Evolutionary conservation across 1,140 invertebrate genomes (phyloP), one percentile per base, ranked within the genome.

Genomic region (Lordiphosa stackelbergi): DNA sequence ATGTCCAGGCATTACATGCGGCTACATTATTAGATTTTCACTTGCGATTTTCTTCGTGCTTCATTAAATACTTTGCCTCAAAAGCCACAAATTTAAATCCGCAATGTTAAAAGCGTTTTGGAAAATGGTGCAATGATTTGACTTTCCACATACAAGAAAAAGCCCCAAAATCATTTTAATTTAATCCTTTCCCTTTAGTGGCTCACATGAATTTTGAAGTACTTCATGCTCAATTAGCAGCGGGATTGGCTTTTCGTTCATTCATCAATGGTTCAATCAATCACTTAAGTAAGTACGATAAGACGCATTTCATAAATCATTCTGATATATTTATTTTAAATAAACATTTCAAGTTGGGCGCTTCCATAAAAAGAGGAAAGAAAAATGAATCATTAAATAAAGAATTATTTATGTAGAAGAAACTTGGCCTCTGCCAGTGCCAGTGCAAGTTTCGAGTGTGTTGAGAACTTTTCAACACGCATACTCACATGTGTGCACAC

Each of bases 1-100:
- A 72, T 75, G 53, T 57, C 49, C 63, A 49, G 54, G 47, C 49
- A 40, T 53, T 42, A 42, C 52, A 31, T 65, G 40, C 40, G 41
- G 45, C 36, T 51, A 38, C 35, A 43, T 72, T 81, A 81, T 81
- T 81, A 53, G 68, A 83, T 81, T 81, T 75, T 35, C 63, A 61
- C 66, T 71, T 72, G 53, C 59, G 53, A 71, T 53, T 66, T 60
- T 36, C 42, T 45, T 52, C 55, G 9, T 16, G 7, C 13, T 11
- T 47, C 12, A 22, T 19, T 37, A 5, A 36, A 7, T 48, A 51
- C 8, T 60, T 46, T 34, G 37, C 48, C 47, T 46, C 16, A 46
- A n/a, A n/a, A 52, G 54, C 31, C n/a, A 31, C 22, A 36, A 53
- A 45, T 60, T 40, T 16, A 38, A 36, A 49, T 10, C 12, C 7